Evolutionary conservation across 2,113 vertebrate genomes (phyloP).

Genomic region (Ranitomeya variabilis): DNA sequence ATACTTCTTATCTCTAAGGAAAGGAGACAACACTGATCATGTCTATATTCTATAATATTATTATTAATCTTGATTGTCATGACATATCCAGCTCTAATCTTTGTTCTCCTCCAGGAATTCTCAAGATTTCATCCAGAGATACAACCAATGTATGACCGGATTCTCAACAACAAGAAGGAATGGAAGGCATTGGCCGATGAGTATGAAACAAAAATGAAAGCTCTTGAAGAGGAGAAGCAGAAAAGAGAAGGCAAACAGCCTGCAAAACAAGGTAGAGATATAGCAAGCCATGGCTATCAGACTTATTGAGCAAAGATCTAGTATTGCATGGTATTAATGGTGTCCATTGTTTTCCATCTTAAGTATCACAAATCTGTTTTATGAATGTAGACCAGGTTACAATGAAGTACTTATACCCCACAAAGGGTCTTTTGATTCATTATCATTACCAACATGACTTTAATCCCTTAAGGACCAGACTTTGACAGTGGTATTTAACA

Average conservation of each 20-base stretch:
- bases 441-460: too few relatives aligned
- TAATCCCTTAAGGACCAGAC: too few relatives aligned
- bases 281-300: background rate
- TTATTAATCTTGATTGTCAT: background rate
- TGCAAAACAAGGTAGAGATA: slow-evolving; percentile 74
- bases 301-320: background rate
- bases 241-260: slow-evolving; percentile 68
- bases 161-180: slow-evolving; percentile 91
- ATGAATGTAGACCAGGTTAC: background rate
- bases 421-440: too few relatives aligned
- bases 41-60: background rate
- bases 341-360: too few relatives aligned
- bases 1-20: background rate
- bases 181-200: slow-evolving; percentile 91
- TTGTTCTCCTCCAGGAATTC: slow-evolving; percentile 80
- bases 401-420: background rate
- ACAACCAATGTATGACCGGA: slow-evolving; percentile 89
- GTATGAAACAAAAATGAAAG: slow-evolving; percentile 85
- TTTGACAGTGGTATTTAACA: too few relatives aligned
- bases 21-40: background rate
- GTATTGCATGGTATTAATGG: background rate
- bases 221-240: slow-evolving; percentile 80
- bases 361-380: background rate
- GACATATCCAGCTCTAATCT: background rate
- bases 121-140: slow-evolving; percentile 92